A percentile compares a stretch with the other conserved stretches of the same genome.
Conservation (phyloP, 30 jellyfish, hydroid and myxozoan species). For the Clytia hemisphaerica region DNA sequence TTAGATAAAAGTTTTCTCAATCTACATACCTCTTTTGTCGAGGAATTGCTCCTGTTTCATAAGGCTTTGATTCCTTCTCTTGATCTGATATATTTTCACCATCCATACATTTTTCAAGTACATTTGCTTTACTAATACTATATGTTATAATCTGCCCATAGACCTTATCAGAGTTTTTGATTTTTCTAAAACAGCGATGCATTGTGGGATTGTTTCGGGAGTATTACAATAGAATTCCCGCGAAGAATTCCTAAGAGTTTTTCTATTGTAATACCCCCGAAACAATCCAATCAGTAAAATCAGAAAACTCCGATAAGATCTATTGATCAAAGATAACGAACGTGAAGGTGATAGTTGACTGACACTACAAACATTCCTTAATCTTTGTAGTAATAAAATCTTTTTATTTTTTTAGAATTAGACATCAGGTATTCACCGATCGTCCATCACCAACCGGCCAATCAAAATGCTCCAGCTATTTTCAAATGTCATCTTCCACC, state of each 20-base stretch:
- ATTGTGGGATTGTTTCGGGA: too few relatives aligned
- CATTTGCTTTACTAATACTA: too few relatives aligned
- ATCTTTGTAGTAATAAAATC: neutral
- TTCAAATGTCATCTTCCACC: conserved; percentile 56
- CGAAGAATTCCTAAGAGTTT: neutral
- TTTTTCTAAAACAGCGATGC: too few relatives aligned
- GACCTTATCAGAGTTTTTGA: too few relatives aligned
- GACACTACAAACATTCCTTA: neutral
- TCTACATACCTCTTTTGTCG: too few relatives aligned
- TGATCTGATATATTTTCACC: too few relatives aligned
- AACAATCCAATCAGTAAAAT: neutral
- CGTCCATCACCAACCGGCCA: conserved; percentile 63
- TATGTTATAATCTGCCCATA: too few relatives aligned
- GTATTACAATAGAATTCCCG: too few relatives aligned
- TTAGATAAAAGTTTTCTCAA: too few relatives aligned
- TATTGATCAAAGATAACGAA: neutral
- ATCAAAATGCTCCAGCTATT: conserved; percentile 63
- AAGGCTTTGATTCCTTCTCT: too few relatives aligned
- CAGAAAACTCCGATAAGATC: neutral
- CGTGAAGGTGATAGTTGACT: neutral
- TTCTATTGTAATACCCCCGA: neutral
- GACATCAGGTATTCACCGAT: conserved; percentile 72
- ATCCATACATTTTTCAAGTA: too few relatives aligned
- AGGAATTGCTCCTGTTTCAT: too few relatives aligned
- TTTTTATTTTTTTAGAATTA: conserved; percentile 34